phyloP scores from a whole-genome alignment of 2,797 vertebrate species.

The Schizothorax lantsangensis region DNA sequence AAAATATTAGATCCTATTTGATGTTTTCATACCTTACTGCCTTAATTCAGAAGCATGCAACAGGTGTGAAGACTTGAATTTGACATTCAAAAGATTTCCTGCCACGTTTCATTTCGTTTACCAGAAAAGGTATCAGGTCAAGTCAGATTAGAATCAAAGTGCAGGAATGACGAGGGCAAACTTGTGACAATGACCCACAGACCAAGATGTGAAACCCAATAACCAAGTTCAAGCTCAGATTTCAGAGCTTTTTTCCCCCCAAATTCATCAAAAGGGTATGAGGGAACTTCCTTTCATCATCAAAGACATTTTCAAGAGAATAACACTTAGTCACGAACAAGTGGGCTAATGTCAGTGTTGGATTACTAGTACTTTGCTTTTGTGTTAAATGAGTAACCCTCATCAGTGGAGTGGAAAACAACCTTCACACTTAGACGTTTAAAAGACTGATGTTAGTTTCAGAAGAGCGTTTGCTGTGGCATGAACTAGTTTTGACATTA shows the following conservation, averaged over 20 bases:
- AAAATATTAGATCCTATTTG: background rate
- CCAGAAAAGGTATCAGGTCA: slow-evolving; percentile 52
- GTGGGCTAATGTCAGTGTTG: slow-evolving; percentile 49
- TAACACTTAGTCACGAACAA: slow-evolving; percentile 55
- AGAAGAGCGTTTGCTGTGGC: background rate
- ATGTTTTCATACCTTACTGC: slow-evolving; percentile 32
- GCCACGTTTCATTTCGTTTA: slow-evolving; percentile 42
- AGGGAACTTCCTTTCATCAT: slow-evolving; percentile 53
- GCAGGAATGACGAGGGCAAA: slow-evolving; percentile 38
- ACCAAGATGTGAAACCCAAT: slow-evolving; percentile 52
- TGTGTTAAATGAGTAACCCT: slow-evolving; percentile 31
- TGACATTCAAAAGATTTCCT: slow-evolving; percentile 42
- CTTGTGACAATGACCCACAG: slow-evolving; percentile 41
- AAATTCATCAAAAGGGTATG: slow-evolving; percentile 47
- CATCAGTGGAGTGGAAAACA: slow-evolving; percentile 15
- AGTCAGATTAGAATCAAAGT: slow-evolving; percentile 66
- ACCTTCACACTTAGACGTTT: slow-evolving; percentile 19
- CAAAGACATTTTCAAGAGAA: slow-evolving; percentile 54
- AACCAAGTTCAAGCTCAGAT: slow-evolving; percentile 51
- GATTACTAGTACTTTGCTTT: slow-evolving; percentile 42
- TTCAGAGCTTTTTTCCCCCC: slow-evolving; percentile 14
- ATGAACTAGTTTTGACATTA: background rate
- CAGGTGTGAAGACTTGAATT: slow-evolving; percentile 64
- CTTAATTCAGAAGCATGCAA: slow-evolving; percentile 49
- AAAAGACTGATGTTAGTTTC: background rate